These are phyloP conservation scores for Chamaetylas fuelleborni DNA, from an alignment of 2,113 vertebrate genomes.

Conservation along the genomic window DNA sequence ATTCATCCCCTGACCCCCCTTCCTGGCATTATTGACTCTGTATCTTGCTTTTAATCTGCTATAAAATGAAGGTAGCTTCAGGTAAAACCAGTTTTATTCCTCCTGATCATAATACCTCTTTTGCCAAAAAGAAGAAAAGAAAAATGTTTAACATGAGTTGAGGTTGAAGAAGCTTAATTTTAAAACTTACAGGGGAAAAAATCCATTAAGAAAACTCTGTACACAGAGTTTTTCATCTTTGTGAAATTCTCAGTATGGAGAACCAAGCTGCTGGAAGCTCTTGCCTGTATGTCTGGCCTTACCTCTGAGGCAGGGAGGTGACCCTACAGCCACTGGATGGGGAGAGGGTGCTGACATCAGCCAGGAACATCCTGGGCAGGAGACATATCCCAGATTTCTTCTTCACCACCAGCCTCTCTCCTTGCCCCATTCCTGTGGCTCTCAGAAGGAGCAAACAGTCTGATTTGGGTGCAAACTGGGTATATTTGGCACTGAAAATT, in stretches of 20 bases:
- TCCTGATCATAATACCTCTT: background rate
- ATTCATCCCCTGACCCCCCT: background rate
- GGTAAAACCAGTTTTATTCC: background rate
- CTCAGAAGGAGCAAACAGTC: background rate
- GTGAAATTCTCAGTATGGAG: background rate
- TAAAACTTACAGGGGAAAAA: background rate
- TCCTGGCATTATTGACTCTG: background rate
- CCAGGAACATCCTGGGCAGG: background rate
- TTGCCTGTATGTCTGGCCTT: background rate
- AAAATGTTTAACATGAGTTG: background rate
- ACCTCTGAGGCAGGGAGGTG: accelerated
- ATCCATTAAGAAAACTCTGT: background rate
- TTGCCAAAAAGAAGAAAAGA: background rate
- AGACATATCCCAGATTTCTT: background rate
- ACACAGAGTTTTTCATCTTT: background rate
- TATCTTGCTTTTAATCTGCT: background rate
- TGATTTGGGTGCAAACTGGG: background rate
- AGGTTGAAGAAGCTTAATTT: slow-evolving; percentile 12
- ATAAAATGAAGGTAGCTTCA: slow-evolving; percentile 15
- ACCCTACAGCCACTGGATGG: background rate
- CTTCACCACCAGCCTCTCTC: background rate
- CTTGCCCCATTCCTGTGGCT: background rate
- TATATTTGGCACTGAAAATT: background rate
- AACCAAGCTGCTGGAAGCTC: background rate
- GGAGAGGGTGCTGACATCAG: background rate